phyloP scores from a whole-genome alignment of 2,888 invertebrate species.

The Trypoxylon attenuatum region DNA sequence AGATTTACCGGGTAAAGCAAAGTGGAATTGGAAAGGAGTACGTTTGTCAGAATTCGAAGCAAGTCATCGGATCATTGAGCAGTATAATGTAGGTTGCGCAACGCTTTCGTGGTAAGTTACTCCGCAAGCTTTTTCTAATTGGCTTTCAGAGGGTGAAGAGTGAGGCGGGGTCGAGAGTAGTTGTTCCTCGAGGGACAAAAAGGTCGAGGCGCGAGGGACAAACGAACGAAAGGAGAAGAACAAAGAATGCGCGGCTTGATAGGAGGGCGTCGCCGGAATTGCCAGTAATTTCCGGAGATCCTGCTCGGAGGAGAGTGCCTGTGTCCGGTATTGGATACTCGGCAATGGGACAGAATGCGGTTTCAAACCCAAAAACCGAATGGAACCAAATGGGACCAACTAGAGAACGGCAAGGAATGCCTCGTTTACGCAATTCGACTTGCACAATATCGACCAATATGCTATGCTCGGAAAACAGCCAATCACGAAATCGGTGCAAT shows the following conservation, averaged over 20 bases:
- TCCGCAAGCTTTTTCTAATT: neutral
- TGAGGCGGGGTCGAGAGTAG: no score
- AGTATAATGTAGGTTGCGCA: no score
- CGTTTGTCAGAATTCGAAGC: no score
- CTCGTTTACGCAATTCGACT: neutral
- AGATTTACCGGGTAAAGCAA: no score
- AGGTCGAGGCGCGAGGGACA: neutral
- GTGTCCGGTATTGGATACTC: constrained; percentile 4
- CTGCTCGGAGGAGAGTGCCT: neutral
- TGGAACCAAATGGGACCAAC: neutral
- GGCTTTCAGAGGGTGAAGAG: neutral
- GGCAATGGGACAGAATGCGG: constrained; percentile 2
- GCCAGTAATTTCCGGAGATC: constrained; percentile 33
- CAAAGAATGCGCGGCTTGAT: constrained; percentile 28
- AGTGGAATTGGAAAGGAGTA: no score
- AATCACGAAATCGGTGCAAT: no score
- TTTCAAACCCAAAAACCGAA: neutral
- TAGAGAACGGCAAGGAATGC: neutral
- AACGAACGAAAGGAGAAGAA: constrained; percentile 12
- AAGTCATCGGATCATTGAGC: no score
- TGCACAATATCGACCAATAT: neutral
- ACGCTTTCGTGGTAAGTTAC: no score
- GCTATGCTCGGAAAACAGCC: no score
- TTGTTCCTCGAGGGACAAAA: neutral
- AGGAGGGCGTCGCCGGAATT: constrained; percentile 25